Evolutionary conservation across 2,888 invertebrate genomes (phyloP).

Genomic region (Noctua janthina): DNA sequence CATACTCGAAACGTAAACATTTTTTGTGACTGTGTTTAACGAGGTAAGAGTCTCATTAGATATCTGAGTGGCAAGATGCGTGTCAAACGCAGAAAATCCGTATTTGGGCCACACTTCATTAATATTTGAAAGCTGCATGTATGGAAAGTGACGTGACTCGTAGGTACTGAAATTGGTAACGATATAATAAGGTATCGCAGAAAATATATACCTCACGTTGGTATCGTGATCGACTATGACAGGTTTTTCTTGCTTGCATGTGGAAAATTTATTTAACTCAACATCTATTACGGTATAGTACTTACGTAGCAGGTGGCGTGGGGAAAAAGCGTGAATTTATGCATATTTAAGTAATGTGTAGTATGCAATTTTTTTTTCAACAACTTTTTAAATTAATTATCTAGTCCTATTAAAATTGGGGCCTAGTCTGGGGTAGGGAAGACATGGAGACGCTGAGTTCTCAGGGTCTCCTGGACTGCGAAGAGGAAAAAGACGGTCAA

Average conservation of each 20-base stretch:
- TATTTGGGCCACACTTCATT: slow-evolving; percentile 67
- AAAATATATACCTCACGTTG: slow-evolving; percentile 37
- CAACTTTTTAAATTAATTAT: too few relatives aligned
- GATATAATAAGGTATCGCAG: slow-evolving; percentile 26
- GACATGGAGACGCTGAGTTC: neutral
- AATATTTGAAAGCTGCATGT: slow-evolving; percentile 66
- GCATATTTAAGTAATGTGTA: neutral
- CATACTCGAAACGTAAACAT: slow-evolving; percentile 10
- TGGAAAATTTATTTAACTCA: slow-evolving; percentile 6
- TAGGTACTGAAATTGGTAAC: slow-evolving; percentile 39
- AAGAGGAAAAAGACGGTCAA: neutral
- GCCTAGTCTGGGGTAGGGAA: neutral
- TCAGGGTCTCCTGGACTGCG: neutral
- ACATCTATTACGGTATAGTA: neutral
- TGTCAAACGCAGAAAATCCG: slow-evolving; percentile 67
- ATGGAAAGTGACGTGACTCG: slow-evolving; percentile 51
- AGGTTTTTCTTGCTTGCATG: slow-evolving; percentile 1
- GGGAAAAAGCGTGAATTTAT: neutral
- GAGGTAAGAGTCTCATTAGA: slow-evolving; percentile 58
- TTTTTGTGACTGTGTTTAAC: slow-evolving; percentile 44
- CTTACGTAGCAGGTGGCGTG: neutral
- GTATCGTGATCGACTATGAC: slow-evolving; percentile 12
- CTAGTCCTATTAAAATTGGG: neutral
- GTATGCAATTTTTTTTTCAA: too few relatives aligned
- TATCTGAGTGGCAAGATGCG: slow-evolving; percentile 47